These are phyloP conservation scores for Melipona bicolor DNA, from an alignment of 2,888 invertebrate species.

Conservation along the genomic window DNA sequence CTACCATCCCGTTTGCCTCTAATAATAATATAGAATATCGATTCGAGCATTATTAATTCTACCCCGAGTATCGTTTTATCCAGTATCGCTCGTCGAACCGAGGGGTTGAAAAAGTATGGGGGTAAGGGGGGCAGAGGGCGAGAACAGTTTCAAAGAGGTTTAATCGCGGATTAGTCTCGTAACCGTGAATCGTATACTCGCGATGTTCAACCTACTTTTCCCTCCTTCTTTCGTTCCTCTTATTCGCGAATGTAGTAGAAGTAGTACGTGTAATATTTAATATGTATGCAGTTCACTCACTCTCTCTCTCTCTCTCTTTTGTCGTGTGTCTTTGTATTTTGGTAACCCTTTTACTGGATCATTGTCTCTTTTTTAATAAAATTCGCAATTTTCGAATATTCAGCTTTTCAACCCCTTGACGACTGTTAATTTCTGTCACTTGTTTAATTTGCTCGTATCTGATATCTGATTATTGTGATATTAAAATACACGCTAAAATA, in stretches of 20 bases:
- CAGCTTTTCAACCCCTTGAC: too few species aligned
- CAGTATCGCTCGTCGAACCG: conserved; percentile 47
- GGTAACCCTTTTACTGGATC: conserved; percentile 3
- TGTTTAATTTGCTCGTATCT: too few species aligned
- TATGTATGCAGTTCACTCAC: not conserved
- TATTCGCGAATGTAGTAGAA: not conserved
- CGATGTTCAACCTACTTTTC: conserved; percentile 25
- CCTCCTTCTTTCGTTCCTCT: not conserved
- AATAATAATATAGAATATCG: conserved; percentile 54
- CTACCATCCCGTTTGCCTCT: conserved; percentile 13
- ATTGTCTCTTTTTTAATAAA: not conserved
- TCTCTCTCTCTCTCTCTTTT: not conserved
- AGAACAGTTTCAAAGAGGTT: conserved; percentile 37
- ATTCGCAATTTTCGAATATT: too few species aligned
- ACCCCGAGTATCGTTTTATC: conserved; percentile 28
- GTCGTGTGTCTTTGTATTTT: not conserved
- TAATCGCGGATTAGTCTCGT: conserved; percentile 41
- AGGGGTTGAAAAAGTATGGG: conserved; percentile 18
- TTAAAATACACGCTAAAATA: too few species aligned
- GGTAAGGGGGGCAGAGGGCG: not conserved
- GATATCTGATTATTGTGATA: too few species aligned
- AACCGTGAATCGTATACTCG: conserved; percentile 54
- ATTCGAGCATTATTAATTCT: conserved; percentile 48
- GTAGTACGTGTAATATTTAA: not conserved
- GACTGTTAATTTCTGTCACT: too few species aligned